Percentiles rank a stretch among this genome's conserved stretches.
Evolutionary conservation across 2,888 invertebrate genomes (phyloP).

Genomic region (Spicauda simplicius): DNA sequence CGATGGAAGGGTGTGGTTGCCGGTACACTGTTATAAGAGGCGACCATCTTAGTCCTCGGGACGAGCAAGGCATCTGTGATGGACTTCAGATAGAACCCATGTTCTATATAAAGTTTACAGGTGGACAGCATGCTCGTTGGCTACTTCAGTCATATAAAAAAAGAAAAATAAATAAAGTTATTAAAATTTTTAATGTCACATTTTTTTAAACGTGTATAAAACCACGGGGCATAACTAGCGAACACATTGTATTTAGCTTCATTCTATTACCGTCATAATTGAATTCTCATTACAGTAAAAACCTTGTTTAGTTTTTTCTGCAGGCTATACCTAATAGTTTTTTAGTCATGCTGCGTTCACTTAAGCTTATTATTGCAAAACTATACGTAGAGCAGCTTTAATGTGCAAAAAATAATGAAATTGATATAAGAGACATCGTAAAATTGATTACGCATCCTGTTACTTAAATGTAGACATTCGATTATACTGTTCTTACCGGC

Average conservation of each 20-base stretch:
- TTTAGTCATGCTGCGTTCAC: not conserved
- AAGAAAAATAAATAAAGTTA: no score
- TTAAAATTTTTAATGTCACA: no score
- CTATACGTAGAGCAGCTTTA: not conserved
- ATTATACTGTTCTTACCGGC: no score
- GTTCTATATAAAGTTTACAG: no score
- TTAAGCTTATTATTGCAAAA: conserved; percentile 3
- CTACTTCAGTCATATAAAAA: no score
- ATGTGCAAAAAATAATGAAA: not conserved
- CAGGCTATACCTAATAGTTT: conserved; percentile 5
- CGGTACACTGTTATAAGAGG: no score
- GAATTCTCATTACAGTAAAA: conserved; percentile 20
- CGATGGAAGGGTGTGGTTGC: no score
- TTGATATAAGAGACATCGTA: not conserved
- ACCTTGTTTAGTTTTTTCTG: conserved; percentile 30
- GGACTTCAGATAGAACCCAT: no score
- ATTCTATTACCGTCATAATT: conserved; percentile 21
- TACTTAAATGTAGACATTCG: not conserved
- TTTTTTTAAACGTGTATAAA: no score
- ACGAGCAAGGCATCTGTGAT: no score
- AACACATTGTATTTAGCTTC: not conserved
- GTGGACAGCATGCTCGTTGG: no score
- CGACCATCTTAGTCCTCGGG: no score
- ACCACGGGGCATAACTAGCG: not conserved
- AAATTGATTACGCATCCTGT: not conserved